phyloP scores from a whole-genome alignment of 1,140 invertebrate genomes.

The Euura lappo region DNA sequence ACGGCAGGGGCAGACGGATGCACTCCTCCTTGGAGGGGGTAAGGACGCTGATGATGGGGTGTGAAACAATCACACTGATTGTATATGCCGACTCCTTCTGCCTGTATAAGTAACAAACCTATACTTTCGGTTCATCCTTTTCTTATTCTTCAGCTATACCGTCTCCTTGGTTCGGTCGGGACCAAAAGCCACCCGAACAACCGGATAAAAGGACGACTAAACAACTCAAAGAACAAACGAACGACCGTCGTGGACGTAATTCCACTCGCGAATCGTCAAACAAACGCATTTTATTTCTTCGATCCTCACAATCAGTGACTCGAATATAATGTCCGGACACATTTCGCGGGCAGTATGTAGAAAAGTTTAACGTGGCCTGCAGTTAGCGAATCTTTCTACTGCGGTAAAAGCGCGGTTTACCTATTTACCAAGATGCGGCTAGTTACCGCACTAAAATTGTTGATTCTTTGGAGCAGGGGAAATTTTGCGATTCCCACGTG shows the following conservation, averaged over 20 bases:
- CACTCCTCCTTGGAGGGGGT: conserved; percentile 32
- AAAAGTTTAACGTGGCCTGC: not conserved
- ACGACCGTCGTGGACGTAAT: not conserved
- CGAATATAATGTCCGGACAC: no score
- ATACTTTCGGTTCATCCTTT: conserved; percentile 1
- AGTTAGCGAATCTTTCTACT: not conserved
- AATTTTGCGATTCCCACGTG: conserved; percentile 53
- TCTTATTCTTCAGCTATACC: not conserved
- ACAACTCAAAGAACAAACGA: not conserved
- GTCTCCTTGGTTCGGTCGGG: no score
- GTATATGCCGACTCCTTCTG: conserved; percentile 54
- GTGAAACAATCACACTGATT: conserved; percentile 63
- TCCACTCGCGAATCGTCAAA: no score
- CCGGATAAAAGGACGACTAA: not conserved
- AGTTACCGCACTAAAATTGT: conserved; percentile 42
- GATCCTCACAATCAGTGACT: no score
- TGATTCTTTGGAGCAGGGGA: conserved; percentile 18
- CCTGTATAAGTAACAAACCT: conserved; percentile 28
- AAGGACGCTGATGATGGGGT: conserved; percentile 61
- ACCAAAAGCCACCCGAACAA: not conserved
- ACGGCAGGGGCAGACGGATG: conserved; percentile 6
- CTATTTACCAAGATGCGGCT: conserved; percentile 49
- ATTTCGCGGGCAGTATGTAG: no score
- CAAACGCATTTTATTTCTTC: no score
- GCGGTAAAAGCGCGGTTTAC: conserved; percentile 32